phyloP scores from a whole-genome alignment of 2,888 invertebrate species.

The Agonopterix arenella region DNA sequence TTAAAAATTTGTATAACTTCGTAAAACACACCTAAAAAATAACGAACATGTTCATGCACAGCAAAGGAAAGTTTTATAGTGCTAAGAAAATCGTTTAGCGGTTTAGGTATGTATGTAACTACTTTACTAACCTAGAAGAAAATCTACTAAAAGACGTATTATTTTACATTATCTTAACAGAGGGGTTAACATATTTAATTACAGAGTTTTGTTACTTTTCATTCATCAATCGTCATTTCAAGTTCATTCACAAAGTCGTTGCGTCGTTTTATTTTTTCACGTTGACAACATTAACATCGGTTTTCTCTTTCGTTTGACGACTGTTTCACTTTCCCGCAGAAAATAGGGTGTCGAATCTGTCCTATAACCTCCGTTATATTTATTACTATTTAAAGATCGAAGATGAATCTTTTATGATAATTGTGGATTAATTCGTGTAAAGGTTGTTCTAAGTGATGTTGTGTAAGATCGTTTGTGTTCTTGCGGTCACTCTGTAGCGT shows the following conservation, averaged over 20 bases:
- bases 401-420: conserved; percentile 83
- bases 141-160: no score
- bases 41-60: no score
- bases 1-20: no score
- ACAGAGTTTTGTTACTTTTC: conserved; percentile 13
- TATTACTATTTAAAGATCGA: conserved; percentile 73
- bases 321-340: conserved; percentile 77
- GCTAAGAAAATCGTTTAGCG: no score
- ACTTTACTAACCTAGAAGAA: no score
- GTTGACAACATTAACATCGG: conserved; percentile 56
- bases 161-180: no score
- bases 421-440: conserved; percentile 79
- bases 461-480: conserved; percentile 73
- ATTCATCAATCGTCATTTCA: no score
- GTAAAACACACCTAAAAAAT: no score
- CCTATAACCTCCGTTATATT: conserved; percentile 74
- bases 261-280: conserved; percentile 24
- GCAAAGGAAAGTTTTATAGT: no score
- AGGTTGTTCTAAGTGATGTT: conserved; percentile 75
- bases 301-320: conserved; percentile 68
- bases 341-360: conserved; percentile 78
- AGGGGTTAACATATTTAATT: no score
- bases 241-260: not conserved
- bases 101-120: no score
- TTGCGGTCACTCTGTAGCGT: conserved; percentile 72